Conservation (phyloP, 2,797 vertebrate genomes). For the Pitangus sulphuratus region DNA sequence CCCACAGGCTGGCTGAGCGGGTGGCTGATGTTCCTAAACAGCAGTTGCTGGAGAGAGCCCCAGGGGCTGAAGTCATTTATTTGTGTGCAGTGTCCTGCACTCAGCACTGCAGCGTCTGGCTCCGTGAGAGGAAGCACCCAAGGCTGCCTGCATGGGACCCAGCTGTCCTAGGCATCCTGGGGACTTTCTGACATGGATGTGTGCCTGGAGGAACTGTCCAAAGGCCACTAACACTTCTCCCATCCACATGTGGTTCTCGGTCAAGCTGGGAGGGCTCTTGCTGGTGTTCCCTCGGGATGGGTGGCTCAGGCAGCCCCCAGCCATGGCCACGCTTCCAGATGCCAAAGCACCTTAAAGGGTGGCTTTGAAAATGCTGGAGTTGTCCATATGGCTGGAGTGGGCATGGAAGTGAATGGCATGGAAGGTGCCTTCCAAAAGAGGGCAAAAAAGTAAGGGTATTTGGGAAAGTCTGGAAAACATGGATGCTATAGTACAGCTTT, state of each 20-base stretch:
- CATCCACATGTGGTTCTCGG: rapidly evolving
- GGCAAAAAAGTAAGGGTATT: not conserved
- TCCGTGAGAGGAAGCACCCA: rapidly evolving
- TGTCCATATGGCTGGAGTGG: not conserved
- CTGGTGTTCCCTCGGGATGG: rapidly evolving
- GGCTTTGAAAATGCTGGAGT: not conserved
- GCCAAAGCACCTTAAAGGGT: not conserved
- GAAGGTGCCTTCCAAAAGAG: not conserved
- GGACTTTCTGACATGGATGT: not conserved
- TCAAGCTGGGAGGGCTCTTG: not conserved
- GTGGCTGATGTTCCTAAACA: not conserved
- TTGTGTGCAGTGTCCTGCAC: not conserved
- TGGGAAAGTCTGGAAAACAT: not conserved
- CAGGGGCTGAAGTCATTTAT: not conserved
- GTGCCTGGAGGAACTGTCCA: not conserved
- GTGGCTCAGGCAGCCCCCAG: not conserved
- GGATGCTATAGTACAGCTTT: not conserved
- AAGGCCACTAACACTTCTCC: not conserved
- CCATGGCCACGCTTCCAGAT: rapidly evolving
- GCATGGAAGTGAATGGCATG: not conserved
- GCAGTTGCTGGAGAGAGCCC: not conserved
- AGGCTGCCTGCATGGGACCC: not conserved
- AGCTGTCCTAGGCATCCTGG: not conserved
- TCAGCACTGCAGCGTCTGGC: not conserved
- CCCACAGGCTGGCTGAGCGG: not conserved